A percentile compares a stretch with the other conserved stretches of the same genome.
Evolutionary conservation across 2,113 vertebrate species (phyloP).

Genomic region (Vireo altiloquus): DNA sequence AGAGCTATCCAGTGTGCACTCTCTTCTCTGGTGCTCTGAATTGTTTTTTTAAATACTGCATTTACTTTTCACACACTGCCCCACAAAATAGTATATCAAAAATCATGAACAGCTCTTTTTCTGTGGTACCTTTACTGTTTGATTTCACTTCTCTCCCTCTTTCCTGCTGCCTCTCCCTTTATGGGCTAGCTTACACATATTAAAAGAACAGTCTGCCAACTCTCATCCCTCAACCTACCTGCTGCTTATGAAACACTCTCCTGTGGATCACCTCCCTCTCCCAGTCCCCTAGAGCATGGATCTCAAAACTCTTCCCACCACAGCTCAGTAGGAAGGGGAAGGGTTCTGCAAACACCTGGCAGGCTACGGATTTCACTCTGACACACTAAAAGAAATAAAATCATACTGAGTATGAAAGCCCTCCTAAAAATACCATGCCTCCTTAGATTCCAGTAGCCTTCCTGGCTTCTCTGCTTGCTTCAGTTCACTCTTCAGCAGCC

Average conservation of each 20-base stretch:
- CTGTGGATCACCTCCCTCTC: not conserved
- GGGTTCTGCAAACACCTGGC: not conserved
- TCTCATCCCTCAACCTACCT: not conserved
- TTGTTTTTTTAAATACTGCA: not conserved
- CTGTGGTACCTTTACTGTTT: not conserved
- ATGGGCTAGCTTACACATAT: not conserved
- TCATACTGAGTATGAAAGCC: not conserved
- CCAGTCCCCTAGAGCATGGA: not conserved
- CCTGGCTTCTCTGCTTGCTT: not conserved
- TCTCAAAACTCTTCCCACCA: not conserved
- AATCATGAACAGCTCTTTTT: not conserved
- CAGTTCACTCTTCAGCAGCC: not conserved
- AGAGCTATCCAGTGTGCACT: not conserved
- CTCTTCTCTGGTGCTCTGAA: not conserved
- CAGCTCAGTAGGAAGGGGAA: not conserved
- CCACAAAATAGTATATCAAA: not conserved
- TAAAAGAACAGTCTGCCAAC: not conserved
- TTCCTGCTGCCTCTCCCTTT: not conserved
- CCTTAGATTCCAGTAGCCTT: not conserved
- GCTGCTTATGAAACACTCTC: not conserved
- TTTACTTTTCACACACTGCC: not conserved
- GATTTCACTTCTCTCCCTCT: not conserved
- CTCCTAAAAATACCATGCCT: not conserved
- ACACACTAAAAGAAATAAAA: not conserved
- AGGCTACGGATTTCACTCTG: not conserved